These are phyloP conservation scores for Darevskia mixta DNA, from an alignment of 2,797 vertebrate species.

Conservation along the genomic window DNA sequence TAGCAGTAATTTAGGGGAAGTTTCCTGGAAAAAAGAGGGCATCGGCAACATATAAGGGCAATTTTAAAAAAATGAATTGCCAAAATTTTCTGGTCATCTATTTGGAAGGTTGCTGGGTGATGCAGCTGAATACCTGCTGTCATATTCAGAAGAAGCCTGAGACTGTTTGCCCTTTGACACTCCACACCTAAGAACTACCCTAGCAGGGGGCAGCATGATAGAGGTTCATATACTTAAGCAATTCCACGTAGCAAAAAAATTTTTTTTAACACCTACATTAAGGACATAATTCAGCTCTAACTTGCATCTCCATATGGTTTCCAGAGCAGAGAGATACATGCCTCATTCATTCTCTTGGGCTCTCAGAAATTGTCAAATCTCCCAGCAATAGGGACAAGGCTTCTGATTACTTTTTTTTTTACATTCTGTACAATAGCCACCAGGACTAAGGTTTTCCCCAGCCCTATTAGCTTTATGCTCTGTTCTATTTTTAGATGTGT, in stretches of 20 bases:
- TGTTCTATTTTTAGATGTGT: not conserved
- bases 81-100: not conserved
- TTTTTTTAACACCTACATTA: too few species aligned
- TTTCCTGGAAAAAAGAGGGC: not conserved
- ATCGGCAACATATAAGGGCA: not conserved
- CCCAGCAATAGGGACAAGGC: too few species aligned
- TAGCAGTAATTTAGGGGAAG: not conserved
- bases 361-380: not conserved
- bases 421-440: too few species aligned
- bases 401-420: not conserved
- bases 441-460: not conserved
- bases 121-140: not conserved
- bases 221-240: not conserved
- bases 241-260: not conserved
- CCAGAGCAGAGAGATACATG: not conserved
- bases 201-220: not conserved
- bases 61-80: not conserved
- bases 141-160: not conserved
- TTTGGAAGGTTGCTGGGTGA: not conserved
- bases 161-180: not conserved
- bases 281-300: not conserved
- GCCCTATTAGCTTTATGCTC: not conserved
- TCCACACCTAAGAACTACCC: not conserved
- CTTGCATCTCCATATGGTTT: not conserved
- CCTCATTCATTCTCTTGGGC: not conserved